Conservation (phyloP, 2,888 invertebrate genomes). For the Neocrepidodera transversa region DNA sequence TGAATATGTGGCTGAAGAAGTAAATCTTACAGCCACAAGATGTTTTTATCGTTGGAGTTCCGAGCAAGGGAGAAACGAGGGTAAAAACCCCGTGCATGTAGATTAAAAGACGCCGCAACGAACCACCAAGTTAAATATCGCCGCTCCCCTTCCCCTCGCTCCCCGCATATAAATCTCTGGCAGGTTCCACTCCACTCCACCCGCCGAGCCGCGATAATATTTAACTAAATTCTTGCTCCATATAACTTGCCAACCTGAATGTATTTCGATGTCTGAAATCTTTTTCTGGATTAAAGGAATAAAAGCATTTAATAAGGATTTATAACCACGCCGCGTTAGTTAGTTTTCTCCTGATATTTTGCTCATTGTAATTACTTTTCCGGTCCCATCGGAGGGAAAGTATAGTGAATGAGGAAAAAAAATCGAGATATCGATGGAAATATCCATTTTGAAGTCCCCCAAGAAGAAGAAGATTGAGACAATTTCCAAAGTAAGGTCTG, state of each 20-base stretch:
- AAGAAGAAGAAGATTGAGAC: too few species aligned
- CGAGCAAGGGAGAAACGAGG: conserved; percentile 54
- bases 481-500: too few species aligned
- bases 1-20: conserved; percentile 63
- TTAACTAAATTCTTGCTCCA: conserved; percentile 61
- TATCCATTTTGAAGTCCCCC: too few species aligned
- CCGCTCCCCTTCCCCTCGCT: conserved; percentile 50
- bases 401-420: too few species aligned
- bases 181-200: conserved; percentile 54
- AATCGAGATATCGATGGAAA: too few species aligned
- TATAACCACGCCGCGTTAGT: conserved; percentile 1
- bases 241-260: conserved; percentile 56
- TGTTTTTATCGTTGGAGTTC: conserved; percentile 62
- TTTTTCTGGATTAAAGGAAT: conserved; percentile 30
- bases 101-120: conserved; percentile 61
- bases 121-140: conserved; percentile 59
- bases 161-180: conserved; percentile 59
- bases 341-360: too few species aligned
- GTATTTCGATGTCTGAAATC: conserved; percentile 43
- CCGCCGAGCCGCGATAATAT: conserved; percentile 56
- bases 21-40: conserved; percentile 63
- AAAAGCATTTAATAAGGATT: conserved; percentile 15
- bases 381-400: too few species aligned
- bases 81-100: conserved; percentile 61
- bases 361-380: too few species aligned